Conservation (phyloP, 1,140 invertebrate species). For the Drosophila elegans region DNA sequence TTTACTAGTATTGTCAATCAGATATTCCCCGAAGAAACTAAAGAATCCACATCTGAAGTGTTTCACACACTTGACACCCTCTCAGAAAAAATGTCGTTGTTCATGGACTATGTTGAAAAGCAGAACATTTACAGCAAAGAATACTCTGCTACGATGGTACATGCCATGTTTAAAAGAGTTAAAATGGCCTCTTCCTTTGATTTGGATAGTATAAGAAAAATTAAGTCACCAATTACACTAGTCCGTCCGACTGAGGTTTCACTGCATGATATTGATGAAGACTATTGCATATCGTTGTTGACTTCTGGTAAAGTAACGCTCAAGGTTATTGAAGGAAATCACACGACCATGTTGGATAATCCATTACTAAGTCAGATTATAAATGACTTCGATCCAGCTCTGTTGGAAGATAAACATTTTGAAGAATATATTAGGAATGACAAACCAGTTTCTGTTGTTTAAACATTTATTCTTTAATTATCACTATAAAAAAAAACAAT, state of each 20-base stretch:
- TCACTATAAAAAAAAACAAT: too few relatives aligned
- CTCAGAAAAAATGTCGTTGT: constrained; percentile 64
- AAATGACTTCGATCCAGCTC: constrained; percentile 84
- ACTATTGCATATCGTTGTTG: constrained; percentile 88
- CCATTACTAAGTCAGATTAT: constrained; percentile 87
- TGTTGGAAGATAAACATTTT: constrained; percentile 77
- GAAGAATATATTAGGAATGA: constrained; percentile 71
- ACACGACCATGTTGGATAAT: constrained; percentile 89
- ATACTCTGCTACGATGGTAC: constrained; percentile 85
- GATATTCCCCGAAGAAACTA: constrained; percentile 86
- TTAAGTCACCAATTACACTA: constrained; percentile 87
- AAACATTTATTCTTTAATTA: constrained; percentile 9
- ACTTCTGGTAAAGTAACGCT: constrained; percentile 86
- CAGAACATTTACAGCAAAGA: constrained; percentile 85
- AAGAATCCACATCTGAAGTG: constrained; percentile 85
- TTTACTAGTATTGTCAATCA: constrained; percentile 86
- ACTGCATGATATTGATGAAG: constrained; percentile 86
- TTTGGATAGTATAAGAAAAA: constrained; percentile 61
- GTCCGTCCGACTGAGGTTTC: constrained; percentile 87
- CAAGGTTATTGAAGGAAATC: constrained; percentile 89
- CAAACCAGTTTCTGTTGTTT: constrained; percentile 57
- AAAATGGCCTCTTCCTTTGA: constrained; percentile 86
- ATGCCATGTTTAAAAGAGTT: constrained; percentile 86
- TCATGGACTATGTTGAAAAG: constrained; percentile 67
- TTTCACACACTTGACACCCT: constrained; percentile 66